phyloP scores from a whole-genome alignment of 2,888 invertebrate genomes.

The Stegana nigrithorax region DNA sequence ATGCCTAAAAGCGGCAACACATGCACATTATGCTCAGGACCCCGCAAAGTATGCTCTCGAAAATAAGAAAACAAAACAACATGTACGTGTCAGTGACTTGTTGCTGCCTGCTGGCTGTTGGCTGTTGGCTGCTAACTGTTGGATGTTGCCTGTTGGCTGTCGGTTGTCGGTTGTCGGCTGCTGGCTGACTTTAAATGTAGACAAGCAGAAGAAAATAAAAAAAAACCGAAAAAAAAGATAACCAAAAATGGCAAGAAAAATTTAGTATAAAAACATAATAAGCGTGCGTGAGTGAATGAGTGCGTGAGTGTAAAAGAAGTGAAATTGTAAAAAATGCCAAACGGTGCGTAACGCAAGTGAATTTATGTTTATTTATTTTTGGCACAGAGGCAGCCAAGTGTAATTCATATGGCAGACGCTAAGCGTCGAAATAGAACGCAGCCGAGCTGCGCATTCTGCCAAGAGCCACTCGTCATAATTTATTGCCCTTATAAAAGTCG shows the following conservation, averaged over 20 bases:
- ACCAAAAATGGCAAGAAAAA: neutral
- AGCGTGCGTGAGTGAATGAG: neutral
- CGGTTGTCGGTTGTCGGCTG: no score
- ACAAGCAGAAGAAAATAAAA: neutral
- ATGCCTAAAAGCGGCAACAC: slow-evolving; percentile 34
- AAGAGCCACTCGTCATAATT: slow-evolving; percentile 9
- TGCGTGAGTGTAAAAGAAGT: neutral
- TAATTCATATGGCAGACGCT: slow-evolving; percentile 1
- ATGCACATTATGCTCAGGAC: neutral
- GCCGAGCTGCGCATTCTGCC: neutral
- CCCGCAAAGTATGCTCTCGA: neutral
- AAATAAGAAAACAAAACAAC: slow-evolving; percentile 22
- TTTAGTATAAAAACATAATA: no score
- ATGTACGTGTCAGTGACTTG: slow-evolving; percentile 36
- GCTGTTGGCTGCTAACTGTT: no score
- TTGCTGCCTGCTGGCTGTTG: slow-evolving; percentile 32
- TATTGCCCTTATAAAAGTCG: slow-evolving; percentile 7
- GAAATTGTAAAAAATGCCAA: slow-evolving; percentile 1
- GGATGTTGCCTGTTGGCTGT: slow-evolving; percentile 11
- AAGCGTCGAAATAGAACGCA: neutral
- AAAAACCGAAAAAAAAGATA: neutral
- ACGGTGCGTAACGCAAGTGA: neutral
- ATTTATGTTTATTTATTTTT: slow-evolving; percentile 32
- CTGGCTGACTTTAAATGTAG: no score
- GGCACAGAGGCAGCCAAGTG: slow-evolving; percentile 7